Base-by-base conservation (phyloP, 1,140 invertebrate species). In the Venturia canescens region DNA sequence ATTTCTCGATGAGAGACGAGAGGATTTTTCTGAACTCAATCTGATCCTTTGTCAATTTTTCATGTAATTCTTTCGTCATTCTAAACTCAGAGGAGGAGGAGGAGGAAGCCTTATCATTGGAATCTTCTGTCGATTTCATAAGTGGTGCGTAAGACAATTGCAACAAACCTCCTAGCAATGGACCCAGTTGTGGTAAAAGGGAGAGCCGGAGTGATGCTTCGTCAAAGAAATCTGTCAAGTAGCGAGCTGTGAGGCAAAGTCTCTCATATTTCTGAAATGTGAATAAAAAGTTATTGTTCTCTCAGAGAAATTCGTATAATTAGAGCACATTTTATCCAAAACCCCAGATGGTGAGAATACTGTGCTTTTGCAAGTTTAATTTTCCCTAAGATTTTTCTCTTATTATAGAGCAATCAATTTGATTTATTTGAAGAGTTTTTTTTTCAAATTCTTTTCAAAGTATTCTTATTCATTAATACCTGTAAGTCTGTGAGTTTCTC, bases 71-170 rank as follows among this genome's bases (percentile, higher is more conserved):
- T 9, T 67, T 21, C 23, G 89, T 87, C 87, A 91, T 90, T 60
- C 48, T 60, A 81, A 89, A 87, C 34, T 87, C 69, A 34, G 82
- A 27, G 18, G 83, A 82, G 7, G 48, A 53, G 34, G 82, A 27
- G 18, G 83, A 82, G 7, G 48, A 53, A 38, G 26, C 31, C 76
- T 57, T 6, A 23, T 48, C 15, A 31, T 44, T 48, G 18, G 50
- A 27, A 23, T 63, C 11, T 2, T 77, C n/a, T 21, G 50, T 80
- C 31, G 94, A 95, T 89, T 94, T 94, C 72, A 91, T 93, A 29
- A 95, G 85, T 77, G 94, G 94, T 27, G 93, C 94, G 92, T 94
- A 94, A 31, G 93, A 92, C 76, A 96, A 89, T 89, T 96, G 96
- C 83, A 96, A 93, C n/a, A 96, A 87, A 11, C 93, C 93, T 82